Conservation (phyloP, 2,888 invertebrate genomes). For the Globia sparganii region DNA sequence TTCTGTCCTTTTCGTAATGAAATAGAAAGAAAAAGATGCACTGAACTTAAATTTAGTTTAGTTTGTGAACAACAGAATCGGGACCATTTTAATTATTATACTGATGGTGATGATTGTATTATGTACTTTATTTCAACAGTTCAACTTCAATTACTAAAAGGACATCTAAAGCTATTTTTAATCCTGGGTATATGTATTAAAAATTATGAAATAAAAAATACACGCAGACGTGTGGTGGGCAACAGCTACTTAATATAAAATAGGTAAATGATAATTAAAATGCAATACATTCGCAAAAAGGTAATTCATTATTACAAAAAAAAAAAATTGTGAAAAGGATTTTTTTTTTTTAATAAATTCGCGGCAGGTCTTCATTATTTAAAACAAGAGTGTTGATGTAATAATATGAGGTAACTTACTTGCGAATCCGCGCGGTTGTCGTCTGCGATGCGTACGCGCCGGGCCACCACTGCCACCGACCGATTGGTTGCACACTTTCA, state of each 20-base stretch:
- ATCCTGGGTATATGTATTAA: background rate
- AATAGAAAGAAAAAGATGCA: too few species aligned
- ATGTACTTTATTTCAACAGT: background rate
- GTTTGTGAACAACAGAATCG: too few species aligned
- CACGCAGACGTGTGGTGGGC: background rate
- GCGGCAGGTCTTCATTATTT: background rate
- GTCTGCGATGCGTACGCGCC: constrained; percentile 71
- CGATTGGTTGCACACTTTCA: constrained; percentile 80
- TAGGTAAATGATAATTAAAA: background rate
- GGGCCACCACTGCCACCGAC: constrained; percentile 65
- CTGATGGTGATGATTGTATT: background rate
- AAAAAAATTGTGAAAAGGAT: background rate
- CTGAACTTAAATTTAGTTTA: too few species aligned
- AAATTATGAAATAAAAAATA: background rate
- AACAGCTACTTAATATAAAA: background rate
- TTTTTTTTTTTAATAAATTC: background rate
- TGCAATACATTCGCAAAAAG: constrained; percentile 4
- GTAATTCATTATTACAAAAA: background rate
- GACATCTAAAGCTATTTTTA: background rate
- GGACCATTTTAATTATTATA: too few species aligned
- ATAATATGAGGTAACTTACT: constrained; percentile 67
- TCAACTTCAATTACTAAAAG: background rate
- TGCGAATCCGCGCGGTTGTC: constrained; percentile 60
- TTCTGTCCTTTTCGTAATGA: too few species aligned
- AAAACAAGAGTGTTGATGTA: constrained; percentile 39